Base-by-base conservation (phyloP, 2,888 invertebrate genomes). In the Eupithecia dodoneata region DNA sequence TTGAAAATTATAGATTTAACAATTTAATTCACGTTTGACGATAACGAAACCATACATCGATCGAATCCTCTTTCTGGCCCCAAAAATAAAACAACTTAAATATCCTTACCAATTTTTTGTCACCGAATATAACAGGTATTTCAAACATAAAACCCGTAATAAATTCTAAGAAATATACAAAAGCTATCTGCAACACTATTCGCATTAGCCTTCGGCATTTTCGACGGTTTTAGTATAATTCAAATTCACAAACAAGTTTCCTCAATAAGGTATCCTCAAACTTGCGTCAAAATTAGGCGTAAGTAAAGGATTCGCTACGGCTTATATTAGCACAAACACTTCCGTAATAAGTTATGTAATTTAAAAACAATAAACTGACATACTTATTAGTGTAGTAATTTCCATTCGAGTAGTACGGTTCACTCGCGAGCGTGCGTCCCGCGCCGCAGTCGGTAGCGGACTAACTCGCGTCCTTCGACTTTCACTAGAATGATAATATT, bases 381-480 rank as follows among this genome's bases (percentile, higher is more conserved):
- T 93, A 94, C 93, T 93, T 92, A 91, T 89, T 90, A 91, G 92
- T 87, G 83, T 85, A 83, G 83, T 87, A 79, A 83, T 71, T 81
- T 82, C 79, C 81, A 81, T 81, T 80, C 80, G 74, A 74, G 75
- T 75, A 73, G 75, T 72, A 66, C 59, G 55, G 44, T 79, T 75
- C 78, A 82, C 80, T 80, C 82, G 81, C 82, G 82, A 9, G 72
- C 78, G 82, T 85, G 83, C 83, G 80, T 77, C 71, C 84, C 73
- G 77, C 71, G 81, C 82, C 78, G 82, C 84, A 84, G 87, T 89
- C 87, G 86, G 84, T 83, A 86, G 85, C 88, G 86, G 87, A 93
- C 93, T 93, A 90, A 77, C 84, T 75, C 70, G 86, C 89, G 93
- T 92, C 93, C 93, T 93, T 93, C 93, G 89, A 92, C 93, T 93